Conservation (phyloP, 2,888 invertebrate species). For the Conistra vaccinii region DNA sequence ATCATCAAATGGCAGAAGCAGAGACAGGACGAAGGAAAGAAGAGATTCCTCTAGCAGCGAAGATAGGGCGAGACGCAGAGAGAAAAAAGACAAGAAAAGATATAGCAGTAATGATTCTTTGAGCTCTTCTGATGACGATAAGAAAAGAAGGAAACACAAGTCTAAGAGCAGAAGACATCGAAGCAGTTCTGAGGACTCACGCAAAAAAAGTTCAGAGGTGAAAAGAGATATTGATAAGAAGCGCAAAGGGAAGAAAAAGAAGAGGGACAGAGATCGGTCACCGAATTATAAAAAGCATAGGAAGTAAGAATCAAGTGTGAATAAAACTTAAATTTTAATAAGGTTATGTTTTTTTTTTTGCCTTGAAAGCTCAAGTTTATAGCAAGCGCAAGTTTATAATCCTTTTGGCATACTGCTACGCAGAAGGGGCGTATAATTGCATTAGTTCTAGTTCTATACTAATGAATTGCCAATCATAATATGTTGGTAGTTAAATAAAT, state of each 20-base stretch:
- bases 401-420: not conserved
- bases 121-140: conserved; percentile 77
- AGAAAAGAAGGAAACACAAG: conserved; percentile 59
- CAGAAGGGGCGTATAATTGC: not conserved
- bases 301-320: conserved; percentile 78
- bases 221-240: conserved; percentile 90
- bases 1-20: conserved; percentile 73
- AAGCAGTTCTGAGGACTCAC: conserved; percentile 75
- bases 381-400: too few species aligned
- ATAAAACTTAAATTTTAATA: conserved; percentile 40
- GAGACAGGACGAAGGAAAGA: conserved; percentile 62
- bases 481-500: not conserved
- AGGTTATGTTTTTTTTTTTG: not conserved
- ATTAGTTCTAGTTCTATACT: not conserved
- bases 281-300: conserved; percentile 88
- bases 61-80: conserved; percentile 68
- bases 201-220: conserved; percentile 82
- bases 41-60: conserved; percentile 73
- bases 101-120: conserved; percentile 78
- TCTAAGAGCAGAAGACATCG: conserved; percentile 67
- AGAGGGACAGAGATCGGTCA: conserved; percentile 88
- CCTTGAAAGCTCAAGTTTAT: not conserved
- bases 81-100: conserved; percentile 71
- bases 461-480: not conserved
- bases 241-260: conserved; percentile 90